Evolutionary conservation across 2,888 invertebrate species (phyloP), one percentile per base, ranked within the genome.

Genomic region (Stictocephala bisonia): DNA sequence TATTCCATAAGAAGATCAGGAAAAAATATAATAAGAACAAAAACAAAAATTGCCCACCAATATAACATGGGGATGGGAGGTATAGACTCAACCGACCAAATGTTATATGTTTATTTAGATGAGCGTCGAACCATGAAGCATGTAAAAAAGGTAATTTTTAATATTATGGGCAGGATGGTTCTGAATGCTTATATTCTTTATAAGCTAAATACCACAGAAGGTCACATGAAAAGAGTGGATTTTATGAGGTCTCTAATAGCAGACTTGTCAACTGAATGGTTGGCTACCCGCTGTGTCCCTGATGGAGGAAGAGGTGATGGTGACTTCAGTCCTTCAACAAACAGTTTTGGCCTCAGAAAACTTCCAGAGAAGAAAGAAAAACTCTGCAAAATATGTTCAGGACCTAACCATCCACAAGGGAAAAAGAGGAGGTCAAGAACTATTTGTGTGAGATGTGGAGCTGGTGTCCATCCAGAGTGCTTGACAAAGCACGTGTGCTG

Each of bases 121-220:
- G 48, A 48, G 22, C 18, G 18, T 20, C 18, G 48, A 22, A 22
- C 48, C n/a, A 48, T 22, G 22, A 48, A 48, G 48, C 20, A 20
- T 48, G 18, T 20, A 22, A 48, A 48, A 15, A 48, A 15, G 22
- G 22, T 48, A 11, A 48, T 9, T 13, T 48, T 48, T 22, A 48
- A n/a, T 22, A 48, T 27, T 27, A 56, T 27, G 7, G 24, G 56
- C 15, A 56, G 56, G 24, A 64, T 64, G 64, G 18, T 64, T 6
- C 22, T 35, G 56, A 18, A 68, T 44, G 50, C 15, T 58, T 24
- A 44, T 68, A 41, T 41, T 41, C 11, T 64, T 2, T 31, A 35
- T 40, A 20, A 31, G n/a, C n/a, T 22, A 64, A 71, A 22, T 48
- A 22, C 20, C n/a, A n/a, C n/a, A 13, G 9, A 20, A 53, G 15